Evolutionary conservation across 1,140 invertebrate species (phyloP).

Genomic region (Prorops nasuta): DNA sequence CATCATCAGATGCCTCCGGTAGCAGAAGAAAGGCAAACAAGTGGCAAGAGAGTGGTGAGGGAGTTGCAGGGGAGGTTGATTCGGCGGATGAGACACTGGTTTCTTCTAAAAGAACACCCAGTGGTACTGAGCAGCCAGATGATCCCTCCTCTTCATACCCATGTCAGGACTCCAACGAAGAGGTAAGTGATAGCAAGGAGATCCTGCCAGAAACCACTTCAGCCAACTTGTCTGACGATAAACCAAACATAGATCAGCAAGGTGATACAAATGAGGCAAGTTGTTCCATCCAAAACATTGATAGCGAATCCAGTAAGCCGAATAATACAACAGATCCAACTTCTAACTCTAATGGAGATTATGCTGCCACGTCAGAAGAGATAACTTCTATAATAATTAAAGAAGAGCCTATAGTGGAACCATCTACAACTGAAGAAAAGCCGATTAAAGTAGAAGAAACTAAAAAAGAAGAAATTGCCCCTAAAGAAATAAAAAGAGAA

Average conservation of each 20-base stretch:
- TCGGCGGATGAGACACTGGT: constrained; percentile 46
- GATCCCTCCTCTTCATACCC: constrained; percentile 46
- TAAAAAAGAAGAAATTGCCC: constrained; percentile 19
- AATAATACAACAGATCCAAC: constrained; percentile 18
- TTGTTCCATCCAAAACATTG: constrained; percentile 32
- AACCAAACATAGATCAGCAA: constrained; percentile 55
- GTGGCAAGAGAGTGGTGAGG: constrained; percentile 50
- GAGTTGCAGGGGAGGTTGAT: constrained; percentile 50
- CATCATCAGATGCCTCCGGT: constrained; percentile 44
- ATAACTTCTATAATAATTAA: constrained; percentile 13
- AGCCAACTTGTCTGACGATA: constrained; percentile 55
- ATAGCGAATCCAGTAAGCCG: constrained; percentile 24
- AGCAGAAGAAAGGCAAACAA: constrained; percentile 49
- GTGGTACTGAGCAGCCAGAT: constrained; percentile 33
- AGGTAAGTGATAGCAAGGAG: constrained; percentile 58
- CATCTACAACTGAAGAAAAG: constrained; percentile 8
- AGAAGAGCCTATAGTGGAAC: constrained; percentile 14
- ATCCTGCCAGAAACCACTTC: constrained; percentile 52
- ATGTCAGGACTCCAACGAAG: constrained; percentile 50
- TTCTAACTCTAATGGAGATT: constrained; percentile 19
- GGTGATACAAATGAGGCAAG: constrained; percentile 42
- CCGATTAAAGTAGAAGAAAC: neutral
- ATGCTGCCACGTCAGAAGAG: constrained; percentile 10
- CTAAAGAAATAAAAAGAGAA: constrained; percentile 20
- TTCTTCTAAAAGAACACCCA: constrained; percentile 33